Percentiles rank a stretch among this genome's conserved stretches.
Evolutionary conservation across 1,140 invertebrate species (phyloP).

Genomic region (Lethocerus indicus): DNA sequence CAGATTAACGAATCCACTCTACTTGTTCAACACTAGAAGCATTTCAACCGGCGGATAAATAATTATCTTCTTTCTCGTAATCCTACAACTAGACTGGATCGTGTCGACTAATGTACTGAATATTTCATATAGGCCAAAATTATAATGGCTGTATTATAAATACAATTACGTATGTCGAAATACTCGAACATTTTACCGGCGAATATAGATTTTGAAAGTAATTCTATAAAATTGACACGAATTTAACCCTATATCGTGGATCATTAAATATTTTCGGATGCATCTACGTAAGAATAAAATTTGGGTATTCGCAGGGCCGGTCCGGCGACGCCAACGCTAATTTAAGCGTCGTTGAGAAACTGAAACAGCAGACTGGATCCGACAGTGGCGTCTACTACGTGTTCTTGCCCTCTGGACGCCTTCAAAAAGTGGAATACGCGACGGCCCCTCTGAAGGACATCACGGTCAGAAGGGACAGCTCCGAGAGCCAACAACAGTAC

Average conservation of each 20-base stretch:
- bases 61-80: too few relatives aligned
- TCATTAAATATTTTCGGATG: not conserved
- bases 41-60: too few relatives aligned
- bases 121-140: too few relatives aligned
- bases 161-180: too few relatives aligned
- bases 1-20: not conserved
- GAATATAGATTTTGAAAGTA: not conserved
- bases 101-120: too few relatives aligned
- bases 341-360: constrained; percentile 2
- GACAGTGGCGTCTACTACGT: constrained; percentile 48
- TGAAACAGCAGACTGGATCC: constrained; percentile 15
- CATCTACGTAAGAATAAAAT: not conserved
- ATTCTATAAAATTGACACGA: not conserved
- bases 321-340: not conserved
- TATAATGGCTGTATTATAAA: too few relatives aligned
- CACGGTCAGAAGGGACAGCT: not conserved
- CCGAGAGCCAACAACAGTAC: not conserved
- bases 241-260: not conserved
- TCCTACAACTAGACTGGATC: too few relatives aligned
- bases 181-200: not conserved
- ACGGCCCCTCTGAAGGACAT: constrained; percentile 2
- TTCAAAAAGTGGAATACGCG: constrained; percentile 35
- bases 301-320: not conserved
- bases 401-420: constrained; percentile 54
- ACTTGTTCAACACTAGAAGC: not conserved